phyloP scores from a whole-genome alignment of 2,888 invertebrate genomes.

The Parochlus steinenii region DNA sequence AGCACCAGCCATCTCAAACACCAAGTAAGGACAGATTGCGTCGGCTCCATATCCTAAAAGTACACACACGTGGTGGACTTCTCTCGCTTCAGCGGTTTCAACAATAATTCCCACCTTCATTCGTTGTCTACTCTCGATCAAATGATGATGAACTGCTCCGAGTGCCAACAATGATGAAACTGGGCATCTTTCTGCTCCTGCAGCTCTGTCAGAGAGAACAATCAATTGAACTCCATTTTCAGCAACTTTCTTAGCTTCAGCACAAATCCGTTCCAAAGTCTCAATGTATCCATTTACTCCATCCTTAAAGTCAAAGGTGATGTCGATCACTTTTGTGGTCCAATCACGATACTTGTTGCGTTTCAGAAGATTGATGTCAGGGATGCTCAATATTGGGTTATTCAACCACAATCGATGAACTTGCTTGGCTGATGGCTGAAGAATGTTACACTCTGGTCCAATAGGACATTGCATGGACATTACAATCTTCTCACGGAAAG shows the following conservation, averaged over 20 bases:
- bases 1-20: slow-evolving; percentile 80
- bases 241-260: slow-evolving; percentile 69
- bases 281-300: slow-evolving; percentile 60
- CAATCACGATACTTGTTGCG: slow-evolving; percentile 71
- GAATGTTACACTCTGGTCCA: slow-evolving; percentile 89
- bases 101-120: slow-evolving; percentile 92
- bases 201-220: slow-evolving; percentile 66
- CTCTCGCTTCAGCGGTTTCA: slow-evolving; percentile 92
- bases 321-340: slow-evolving; percentile 75
- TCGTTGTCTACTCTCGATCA: slow-evolving; percentile 85
- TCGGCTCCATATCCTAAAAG: slow-evolving; percentile 93
- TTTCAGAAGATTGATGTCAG: slow-evolving; percentile 78
- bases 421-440: slow-evolving; percentile 76
- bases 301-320: slow-evolving; percentile 63
- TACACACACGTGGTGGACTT: slow-evolving; percentile 92
- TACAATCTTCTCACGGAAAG: slow-evolving; percentile 93
- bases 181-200: slow-evolving; percentile 47
- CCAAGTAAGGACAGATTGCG: slow-evolving; percentile 92
- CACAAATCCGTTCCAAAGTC: slow-evolving; percentile 63
- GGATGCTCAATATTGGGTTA: slow-evolving; percentile 85
- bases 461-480: slow-evolving; percentile 97
- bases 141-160: slow-evolving; percentile 87
- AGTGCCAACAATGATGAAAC: slow-evolving; percentile 70
- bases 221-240: slow-evolving; percentile 63
- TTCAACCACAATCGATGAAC: slow-evolving; percentile 78